Evolutionary conservation across 2,888 invertebrate species (phyloP).

Genomic region (Octodonta nipae): DNA sequence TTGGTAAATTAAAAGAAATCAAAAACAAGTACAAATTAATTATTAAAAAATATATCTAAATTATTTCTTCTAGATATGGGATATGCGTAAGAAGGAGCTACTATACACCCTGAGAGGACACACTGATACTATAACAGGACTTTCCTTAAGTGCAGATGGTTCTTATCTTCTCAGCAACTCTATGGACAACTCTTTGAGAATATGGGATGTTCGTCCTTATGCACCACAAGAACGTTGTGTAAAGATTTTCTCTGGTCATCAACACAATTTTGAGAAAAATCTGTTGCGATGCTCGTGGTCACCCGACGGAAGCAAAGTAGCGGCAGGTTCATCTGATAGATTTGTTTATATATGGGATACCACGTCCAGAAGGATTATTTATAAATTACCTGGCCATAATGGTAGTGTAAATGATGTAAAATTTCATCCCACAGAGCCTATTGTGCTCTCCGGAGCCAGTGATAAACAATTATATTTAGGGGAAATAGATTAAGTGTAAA

Average conservation of each 20-base stretch:
- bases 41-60: no score
- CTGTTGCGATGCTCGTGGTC: slow-evolving; percentile 56
- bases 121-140: slow-evolving; percentile 85
- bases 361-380: slow-evolving; percentile 75
- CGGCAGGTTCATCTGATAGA: slow-evolving; percentile 88
- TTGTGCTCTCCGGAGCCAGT: slow-evolving; percentile 85
- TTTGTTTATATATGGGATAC: slow-evolving; percentile 97
- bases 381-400: slow-evolving; percentile 95
- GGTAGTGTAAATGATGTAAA: slow-evolving; percentile 93
- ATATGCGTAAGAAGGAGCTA: slow-evolving; percentile 76
- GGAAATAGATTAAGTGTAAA: slow-evolving; percentile 62
- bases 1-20: no score
- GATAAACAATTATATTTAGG: slow-evolving; percentile 93
- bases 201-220: slow-evolving; percentile 95
- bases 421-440: slow-evolving; percentile 87
- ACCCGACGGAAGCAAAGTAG: slow-evolving; percentile 25
- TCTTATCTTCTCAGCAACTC: slow-evolving; percentile 87
- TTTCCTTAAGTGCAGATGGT: slow-evolving; percentile 72
- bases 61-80: slow-evolving; percentile 75
- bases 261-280: slow-evolving; percentile 97
- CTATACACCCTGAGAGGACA: slow-evolving; percentile 82
- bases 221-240: slow-evolving; percentile 87
- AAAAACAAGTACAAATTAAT: no score
- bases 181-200: slow-evolving; percentile 90
- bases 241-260: slow-evolving; percentile 68